These are phyloP conservation scores for Pipistrellus kuhlii DNA, from an alignment of 2,797 vertebrate species.

Conservation along the genomic window DNA sequence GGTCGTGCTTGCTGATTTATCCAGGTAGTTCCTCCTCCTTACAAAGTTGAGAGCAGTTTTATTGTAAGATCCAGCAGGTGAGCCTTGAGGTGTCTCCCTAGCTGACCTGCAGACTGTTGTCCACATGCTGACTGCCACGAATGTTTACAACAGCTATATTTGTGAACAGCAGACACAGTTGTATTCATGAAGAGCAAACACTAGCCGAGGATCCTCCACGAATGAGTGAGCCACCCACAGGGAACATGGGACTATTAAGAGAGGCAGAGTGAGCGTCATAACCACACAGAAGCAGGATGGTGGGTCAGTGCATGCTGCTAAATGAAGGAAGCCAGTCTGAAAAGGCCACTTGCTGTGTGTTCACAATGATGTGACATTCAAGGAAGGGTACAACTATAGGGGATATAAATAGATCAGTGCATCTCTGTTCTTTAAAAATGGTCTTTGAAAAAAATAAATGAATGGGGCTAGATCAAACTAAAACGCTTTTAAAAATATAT, in stretches of 20 bases:
- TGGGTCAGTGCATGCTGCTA: not conserved
- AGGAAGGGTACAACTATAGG: not conserved
- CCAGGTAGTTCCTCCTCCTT: not conserved
- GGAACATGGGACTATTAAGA: not conserved
- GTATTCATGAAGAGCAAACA: not conserved
- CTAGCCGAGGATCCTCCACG: not conserved
- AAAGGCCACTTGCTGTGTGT: not conserved
- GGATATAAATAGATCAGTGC: not conserved
- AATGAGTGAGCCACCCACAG: not conserved
- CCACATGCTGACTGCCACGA: not conserved
- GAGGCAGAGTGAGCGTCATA: not conserved
- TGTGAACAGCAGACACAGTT: not conserved
- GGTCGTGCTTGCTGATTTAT: not conserved
- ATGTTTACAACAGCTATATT: not conserved
- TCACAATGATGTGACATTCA: not conserved
- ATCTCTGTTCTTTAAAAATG: conserved; percentile 8
- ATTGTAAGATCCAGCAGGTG: not conserved
- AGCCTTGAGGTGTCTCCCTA: not conserved
- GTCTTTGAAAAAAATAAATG: not conserved
- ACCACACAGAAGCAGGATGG: not conserved
- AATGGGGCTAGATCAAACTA: too few species aligned
- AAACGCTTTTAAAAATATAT: too few species aligned
- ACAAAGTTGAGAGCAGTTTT: not conserved
- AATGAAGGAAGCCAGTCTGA: not conserved
- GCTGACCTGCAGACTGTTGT: not conserved